Base-by-base conservation (phyloP, 2,797 vertebrate genomes). In the Halcyon smyrnensis region DNA sequence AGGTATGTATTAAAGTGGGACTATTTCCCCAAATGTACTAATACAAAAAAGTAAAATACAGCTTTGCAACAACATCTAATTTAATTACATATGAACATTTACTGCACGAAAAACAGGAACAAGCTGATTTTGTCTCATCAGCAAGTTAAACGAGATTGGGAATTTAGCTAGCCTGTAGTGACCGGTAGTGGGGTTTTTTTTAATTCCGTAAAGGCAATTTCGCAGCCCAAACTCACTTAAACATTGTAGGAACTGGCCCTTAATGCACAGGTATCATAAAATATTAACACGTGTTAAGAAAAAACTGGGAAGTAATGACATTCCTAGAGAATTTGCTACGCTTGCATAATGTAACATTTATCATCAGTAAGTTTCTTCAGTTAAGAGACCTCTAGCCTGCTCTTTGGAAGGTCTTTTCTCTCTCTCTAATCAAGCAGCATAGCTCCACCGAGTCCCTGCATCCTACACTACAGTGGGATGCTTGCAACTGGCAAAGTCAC, bases 181-280 rank as follows among this genome's bases (percentile, higher is more conserved):
- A 77, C 62, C 71, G 20, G 57, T 2, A 51, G 27, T 30, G 50
- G 50, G 17, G 3, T 75, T 63, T 84, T 90, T 78, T 19, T 11
- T 8, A 93, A 94, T 60, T 68, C 57, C 50, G 65, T 69, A 80
- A 94, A 85, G 43, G n/a, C 43, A 95, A 83, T 93, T 96, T 71
- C 93, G 81, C 64, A 94, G 62, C 51, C 57, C 78, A 92, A 87
- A 85, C 46, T 94, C 84, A 91, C 68, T 90, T 84, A 73, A 87
- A 95, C 43, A 32, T 75, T 85, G 75, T 48, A 92, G n/a, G 50
- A 95, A 88, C 62, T 14, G n/a, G 56, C 79, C 43, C 12, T 92
- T 93, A 96, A 95, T 94, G 94, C 71, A 89, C 65, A 78, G 54
- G 62, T 85, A 96, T 85, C 90, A 95, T 94, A 89, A 96, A 97